Evolutionary conservation across 2,888 invertebrate genomes (phyloP), one percentile per base, ranked within the genome.

Genomic region (Eremobia ochroleuca): DNA sequence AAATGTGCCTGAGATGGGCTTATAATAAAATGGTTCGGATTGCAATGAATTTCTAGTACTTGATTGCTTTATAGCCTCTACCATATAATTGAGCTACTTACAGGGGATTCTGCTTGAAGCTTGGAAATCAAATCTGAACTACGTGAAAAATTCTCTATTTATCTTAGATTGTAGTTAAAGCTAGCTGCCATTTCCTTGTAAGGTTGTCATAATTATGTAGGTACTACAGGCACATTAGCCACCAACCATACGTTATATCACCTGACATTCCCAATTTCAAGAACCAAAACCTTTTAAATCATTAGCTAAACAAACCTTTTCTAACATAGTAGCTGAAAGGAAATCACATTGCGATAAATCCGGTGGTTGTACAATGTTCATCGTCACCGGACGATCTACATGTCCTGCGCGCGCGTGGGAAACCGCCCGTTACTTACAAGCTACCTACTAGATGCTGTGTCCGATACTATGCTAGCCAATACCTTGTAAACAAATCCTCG

Each of bases 381-480:
- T 92, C 91, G 88, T 89, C 89, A 88, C 85, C 73, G 52, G 61
- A 59, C 83, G 90, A 92, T 92, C 92, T 92, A 92, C 92, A 92
- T 92, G 92, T 90, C 88, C 86, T 82, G 84, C 73, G 87, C 89
- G 88, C 82, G 83, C 92, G 93, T 93, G 93, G 93, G 93, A 91
- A 92, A 89, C 85, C 72, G 52, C 83, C 92, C 90, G 92, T 92
- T 92, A 92, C 76, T 85, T 79, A 81, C 78, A 73, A 77, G 85
- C 82, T 85, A 80, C 87, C 73, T 77, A 81, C 76, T 75, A 83
- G 85, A 85, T 85, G 37, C 40, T 72, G 71, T 72, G 55, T 69
- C 73, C 59, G 85, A 85, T 85, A 85, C n/a, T 74, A 28, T 11
- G 37, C 58, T 59, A 61, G 73, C 67, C 58, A 85, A 72, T 81